These are phyloP conservation scores for Rhea pennata DNA, from an alignment of 2,113 vertebrate genomes.

Conservation along the genomic window DNA sequence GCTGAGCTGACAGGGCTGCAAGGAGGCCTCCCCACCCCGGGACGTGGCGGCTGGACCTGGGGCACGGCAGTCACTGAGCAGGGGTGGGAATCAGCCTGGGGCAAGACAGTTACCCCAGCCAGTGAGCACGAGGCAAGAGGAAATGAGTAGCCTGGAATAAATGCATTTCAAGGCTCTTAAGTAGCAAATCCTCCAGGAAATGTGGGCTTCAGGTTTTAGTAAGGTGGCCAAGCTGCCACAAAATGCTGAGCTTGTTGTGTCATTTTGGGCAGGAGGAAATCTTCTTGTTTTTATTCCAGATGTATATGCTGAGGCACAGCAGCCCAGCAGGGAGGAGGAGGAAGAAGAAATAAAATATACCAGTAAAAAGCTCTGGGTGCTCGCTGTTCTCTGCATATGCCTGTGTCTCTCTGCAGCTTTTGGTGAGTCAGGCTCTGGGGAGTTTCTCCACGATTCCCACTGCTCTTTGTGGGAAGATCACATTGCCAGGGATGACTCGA, in stretches of 20 bases:
- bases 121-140: neutral
- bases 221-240: fast-evolving
- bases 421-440: fast-evolving
- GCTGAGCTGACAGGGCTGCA: neutral
- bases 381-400: neutral
- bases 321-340: neutral
- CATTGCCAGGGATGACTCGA: neutral
- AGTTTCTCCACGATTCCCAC: fast-evolving
- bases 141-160: slow-evolving; percentile 15
- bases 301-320: neutral
- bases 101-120: neutral
- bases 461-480: neutral
- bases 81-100: neutral
- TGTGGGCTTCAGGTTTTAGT: fast-evolving
- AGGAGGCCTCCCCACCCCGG: fast-evolving
- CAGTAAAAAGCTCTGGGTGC: neutral
- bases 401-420: neutral
- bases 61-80: neutral
- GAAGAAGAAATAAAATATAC: neutral
- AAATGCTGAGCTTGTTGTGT: neutral
- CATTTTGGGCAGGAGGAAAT: neutral
- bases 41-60: neutral
- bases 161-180: slow-evolving; percentile 57
- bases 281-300: neutral
- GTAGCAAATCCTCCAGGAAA: slow-evolving; percentile 50